Base-by-base conservation (phyloP, 2,888 invertebrate species). In the Cataglyphis livida region DNA sequence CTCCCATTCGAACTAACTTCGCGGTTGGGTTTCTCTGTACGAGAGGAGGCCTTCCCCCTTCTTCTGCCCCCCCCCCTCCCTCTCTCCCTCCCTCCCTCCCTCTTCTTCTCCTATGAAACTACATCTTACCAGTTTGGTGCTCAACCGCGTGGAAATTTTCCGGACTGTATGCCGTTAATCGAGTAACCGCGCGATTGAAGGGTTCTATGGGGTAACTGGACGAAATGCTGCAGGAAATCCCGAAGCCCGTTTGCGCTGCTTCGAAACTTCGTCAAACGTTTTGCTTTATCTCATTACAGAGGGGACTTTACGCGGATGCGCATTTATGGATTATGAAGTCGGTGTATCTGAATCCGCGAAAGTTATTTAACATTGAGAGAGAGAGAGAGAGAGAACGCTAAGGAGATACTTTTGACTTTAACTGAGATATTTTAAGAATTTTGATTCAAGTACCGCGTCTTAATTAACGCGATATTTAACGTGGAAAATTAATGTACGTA, bases 61-160 rank as follows among this genome's bases (percentile, higher is more conserved):
- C 21, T 21, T 21, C 38, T 59, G 54, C 25, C 21, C 25, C 32
- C 51, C n/a, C 18, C 21, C n/a, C n/a, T n/a, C n/a, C n/a, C n/a
- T n/a, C n/a, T n/a, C n/a, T n/a, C 25, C 32, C 51, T 15, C 18
- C 21, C 7, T 21, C 0, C 1, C 5, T 15, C 10, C 25, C 4
- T 6, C 59, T 4, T 15, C 41, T 28, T 15, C 25, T 28, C 68
- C 21, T 35, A 18, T 21, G 82, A 64, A 76, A 70, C 68, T 54
- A 48, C 70, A 68, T 89, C 78, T 48, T 59, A 74, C 51, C 85
- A 70, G 87, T 88, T 89, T 81, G 85, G 73, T 85, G 82, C 64
- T 82, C 83, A 82, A 79, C 66, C 85, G 61, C 9, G 62, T 35
- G 62, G 68, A 59, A 84, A 75, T 76, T 62, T 61, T 57, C 41